These are phyloP conservation scores for Anthoscopus minutus DNA, from an alignment of 2,113 vertebrate species.

Conservation along the genomic window DNA sequence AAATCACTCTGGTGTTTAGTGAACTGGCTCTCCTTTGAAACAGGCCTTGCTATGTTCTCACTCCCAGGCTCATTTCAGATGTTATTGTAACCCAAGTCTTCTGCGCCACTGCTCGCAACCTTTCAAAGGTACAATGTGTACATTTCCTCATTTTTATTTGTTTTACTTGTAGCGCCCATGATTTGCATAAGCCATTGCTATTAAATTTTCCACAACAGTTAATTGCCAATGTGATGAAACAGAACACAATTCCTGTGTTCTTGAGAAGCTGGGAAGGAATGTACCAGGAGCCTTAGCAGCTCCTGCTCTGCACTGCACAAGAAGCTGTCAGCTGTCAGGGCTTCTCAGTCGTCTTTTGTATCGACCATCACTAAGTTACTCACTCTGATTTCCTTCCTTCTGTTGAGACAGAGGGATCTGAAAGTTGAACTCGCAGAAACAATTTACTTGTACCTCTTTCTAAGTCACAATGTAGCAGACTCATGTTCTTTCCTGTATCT, in stretches of 20 bases:
- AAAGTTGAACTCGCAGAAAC: background rate
- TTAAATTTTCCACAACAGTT: slow-evolving; percentile 61
- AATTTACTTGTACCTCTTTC: background rate
- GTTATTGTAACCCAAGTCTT: slow-evolving; percentile 83
- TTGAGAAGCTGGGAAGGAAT: background rate
- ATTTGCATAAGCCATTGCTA: slow-evolving; percentile 62
- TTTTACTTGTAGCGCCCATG: slow-evolving; percentile 63
- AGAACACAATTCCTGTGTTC: slow-evolving; percentile 45
- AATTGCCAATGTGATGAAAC: background rate
- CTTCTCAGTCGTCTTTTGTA: background rate
- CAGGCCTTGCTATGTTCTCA: slow-evolving; percentile 66
- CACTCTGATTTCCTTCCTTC: background rate
- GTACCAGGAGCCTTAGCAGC: background rate
- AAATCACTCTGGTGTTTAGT: slow-evolving; percentile 77
- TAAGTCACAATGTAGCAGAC: background rate
- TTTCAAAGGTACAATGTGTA: slow-evolving; percentile 74
- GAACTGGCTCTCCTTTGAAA: slow-evolving; percentile 73
- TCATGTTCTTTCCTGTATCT: background rate
- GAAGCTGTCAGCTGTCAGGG: background rate
- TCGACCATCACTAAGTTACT: background rate
- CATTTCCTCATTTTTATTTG: slow-evolving; percentile 72
- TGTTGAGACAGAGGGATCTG: background rate
- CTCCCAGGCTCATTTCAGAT: slow-evolving; percentile 74
- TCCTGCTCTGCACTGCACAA: background rate
- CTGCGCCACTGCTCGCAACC: slow-evolving; percentile 65